Evolutionary conservation across 2,113 vertebrate genomes (phyloP).

Genomic region (Lynx canadensis): DNA sequence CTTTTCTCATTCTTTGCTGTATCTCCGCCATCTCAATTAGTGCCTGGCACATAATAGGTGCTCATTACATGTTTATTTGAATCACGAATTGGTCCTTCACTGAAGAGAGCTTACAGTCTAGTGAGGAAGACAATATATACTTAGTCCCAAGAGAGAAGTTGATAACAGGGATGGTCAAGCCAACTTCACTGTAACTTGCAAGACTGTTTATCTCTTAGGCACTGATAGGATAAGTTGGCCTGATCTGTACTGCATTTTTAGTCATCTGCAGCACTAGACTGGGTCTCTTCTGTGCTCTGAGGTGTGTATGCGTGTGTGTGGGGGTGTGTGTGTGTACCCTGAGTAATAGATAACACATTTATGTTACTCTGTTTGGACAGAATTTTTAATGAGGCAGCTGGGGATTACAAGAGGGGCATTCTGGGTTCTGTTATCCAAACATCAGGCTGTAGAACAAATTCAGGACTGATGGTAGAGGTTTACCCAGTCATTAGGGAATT

Average conservation of each 20-base stretch:
- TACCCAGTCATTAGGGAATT: background rate
- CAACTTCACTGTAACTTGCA: background rate
- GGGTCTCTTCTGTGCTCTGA: background rate
- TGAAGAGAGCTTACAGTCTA: background rate
- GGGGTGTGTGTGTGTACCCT: background rate
- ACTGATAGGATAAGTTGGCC: background rate
- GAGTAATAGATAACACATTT: background rate
- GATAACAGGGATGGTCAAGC: background rate
- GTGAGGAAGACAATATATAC: background rate
- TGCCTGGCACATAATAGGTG: background rate
- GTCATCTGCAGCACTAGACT: background rate
- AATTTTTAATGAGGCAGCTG: background rate
- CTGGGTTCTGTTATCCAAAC: background rate
- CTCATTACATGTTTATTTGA: background rate
- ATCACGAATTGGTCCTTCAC: background rate
- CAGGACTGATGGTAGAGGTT: background rate
- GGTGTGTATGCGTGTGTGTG: background rate
- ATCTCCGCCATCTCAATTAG: background rate
- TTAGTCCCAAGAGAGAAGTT: background rate
- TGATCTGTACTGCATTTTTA: background rate
- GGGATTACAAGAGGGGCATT: background rate
- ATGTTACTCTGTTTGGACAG: background rate
- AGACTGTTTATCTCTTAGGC: background rate
- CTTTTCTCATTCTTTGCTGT: background rate
- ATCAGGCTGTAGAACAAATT: background rate